These are phyloP conservation scores for Gymnogyps californianus DNA, from an alignment of 2,113 vertebrate species.

Conservation along the genomic window DNA sequence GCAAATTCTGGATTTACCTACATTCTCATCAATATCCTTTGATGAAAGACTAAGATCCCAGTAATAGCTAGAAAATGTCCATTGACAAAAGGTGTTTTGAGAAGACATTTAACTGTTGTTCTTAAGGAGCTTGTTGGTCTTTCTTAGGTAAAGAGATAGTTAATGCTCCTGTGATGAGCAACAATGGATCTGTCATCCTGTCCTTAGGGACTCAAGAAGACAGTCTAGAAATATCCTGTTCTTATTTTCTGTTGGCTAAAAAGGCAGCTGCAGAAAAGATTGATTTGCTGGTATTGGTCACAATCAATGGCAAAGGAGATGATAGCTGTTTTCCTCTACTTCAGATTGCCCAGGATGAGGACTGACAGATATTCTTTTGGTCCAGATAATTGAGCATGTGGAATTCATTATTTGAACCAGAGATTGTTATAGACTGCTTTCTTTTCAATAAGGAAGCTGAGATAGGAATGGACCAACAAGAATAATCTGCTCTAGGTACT, in stretches of 20 bases:
- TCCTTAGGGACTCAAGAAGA: neutral
- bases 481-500: neutral
- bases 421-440: neutral
- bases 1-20: no score
- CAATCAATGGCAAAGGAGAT: neutral
- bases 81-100: no score
- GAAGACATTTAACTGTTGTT: no score
- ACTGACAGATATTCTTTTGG: neutral
- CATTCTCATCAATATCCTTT: no score
- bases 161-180: no score
- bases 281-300: neutral
- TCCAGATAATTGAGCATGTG: neutral
- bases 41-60: no score
- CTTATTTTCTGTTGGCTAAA: neutral
- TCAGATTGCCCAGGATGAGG: neutral
- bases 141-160: no score
- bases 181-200: neutral
- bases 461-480: neutral
- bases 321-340: neutral
- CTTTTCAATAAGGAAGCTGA: neutral
- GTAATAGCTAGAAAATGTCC: no score
- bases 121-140: no score
- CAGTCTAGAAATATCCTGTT: neutral
- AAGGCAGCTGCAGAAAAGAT: neutral
- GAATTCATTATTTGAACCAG: neutral